These are phyloP conservation scores for Erythrocercus mccallii DNA, from an alignment of 2,113 vertebrate genomes.

Conservation along the genomic window DNA sequence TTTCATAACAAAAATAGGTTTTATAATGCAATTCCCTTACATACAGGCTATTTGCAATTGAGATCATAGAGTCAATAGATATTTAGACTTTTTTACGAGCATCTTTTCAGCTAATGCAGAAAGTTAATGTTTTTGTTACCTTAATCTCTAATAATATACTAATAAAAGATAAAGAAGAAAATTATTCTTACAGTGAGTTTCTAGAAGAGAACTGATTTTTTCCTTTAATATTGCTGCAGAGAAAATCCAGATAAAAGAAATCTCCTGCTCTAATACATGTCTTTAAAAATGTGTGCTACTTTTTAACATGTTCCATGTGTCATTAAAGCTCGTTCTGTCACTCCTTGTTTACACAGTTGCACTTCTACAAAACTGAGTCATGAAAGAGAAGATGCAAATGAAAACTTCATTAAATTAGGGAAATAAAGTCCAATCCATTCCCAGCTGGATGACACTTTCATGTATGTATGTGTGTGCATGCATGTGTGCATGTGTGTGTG, in stretches of 20 bases:
- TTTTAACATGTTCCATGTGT: not conserved
- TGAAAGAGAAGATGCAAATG: not conserved
- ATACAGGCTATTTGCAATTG: not conserved
- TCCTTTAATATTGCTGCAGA: not conserved
- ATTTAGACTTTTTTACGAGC: not conserved
- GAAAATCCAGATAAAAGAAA: not conserved
- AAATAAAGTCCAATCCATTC: not conserved
- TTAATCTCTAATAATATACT: not conserved
- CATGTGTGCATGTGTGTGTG: fast-evolving
- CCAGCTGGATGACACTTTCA: not conserved
- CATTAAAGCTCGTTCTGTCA: not conserved
- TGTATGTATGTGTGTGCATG: fast-evolving
- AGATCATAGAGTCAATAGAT: constrained; percentile 6
- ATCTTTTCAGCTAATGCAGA: not conserved
- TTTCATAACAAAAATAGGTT: constrained; percentile 11
- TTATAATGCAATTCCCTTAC: not conserved
- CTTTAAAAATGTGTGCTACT: not conserved
- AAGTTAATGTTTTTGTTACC: not conserved
- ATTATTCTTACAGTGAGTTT: not conserved
- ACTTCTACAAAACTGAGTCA: not conserved
- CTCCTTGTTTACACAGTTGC: not conserved
- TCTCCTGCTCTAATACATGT: not conserved
- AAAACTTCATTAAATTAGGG: not conserved
- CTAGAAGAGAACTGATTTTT: not conserved
- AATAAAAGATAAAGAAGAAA: not conserved